A percentile compares a stretch with the other conserved stretches of the same genome.
Conservation (phyloP, 2,888 invertebrate species). For the Protula sp. region DNA sequence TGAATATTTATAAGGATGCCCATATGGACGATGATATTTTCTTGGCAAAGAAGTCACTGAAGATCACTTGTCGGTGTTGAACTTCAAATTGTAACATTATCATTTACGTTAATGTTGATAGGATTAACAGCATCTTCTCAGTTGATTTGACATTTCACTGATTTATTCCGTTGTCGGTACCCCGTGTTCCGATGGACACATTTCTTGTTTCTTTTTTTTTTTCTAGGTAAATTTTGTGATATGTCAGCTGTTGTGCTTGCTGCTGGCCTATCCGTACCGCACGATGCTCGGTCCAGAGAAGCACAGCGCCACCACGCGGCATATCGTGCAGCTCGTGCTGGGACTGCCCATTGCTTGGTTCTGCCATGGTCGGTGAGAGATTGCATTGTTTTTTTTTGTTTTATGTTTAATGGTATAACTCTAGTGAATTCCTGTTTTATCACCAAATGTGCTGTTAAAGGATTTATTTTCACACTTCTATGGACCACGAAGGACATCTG, state of each 20-base stretch:
- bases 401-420: neutral
- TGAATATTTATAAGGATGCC: no score
- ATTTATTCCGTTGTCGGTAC: no score
- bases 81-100: no score
- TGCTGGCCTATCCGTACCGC: constrained; percentile 17
- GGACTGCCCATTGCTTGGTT: constrained; percentile 19
- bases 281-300: constrained; percentile 6
- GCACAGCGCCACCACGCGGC: constrained; percentile 8
- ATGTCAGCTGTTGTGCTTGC: constrained; percentile 17
- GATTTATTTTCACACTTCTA: no score
- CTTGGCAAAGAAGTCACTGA: no score
- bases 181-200: no score
- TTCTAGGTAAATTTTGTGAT: constrained; percentile 24
- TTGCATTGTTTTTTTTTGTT: neutral
- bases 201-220: constrained; percentile 2
- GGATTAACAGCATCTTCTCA: no score
- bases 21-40: no score
- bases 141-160: no score
- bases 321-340: constrained; percentile 15
- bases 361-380: constrained; percentile 24
- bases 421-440: neutral
- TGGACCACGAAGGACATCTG: no score
- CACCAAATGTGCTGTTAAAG: neutral
- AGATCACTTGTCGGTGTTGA: no score
- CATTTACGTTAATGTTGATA: no score